phyloP scores from a whole-genome alignment of 2,888 invertebrate genomes.

The Rhingia campestris region DNA sequence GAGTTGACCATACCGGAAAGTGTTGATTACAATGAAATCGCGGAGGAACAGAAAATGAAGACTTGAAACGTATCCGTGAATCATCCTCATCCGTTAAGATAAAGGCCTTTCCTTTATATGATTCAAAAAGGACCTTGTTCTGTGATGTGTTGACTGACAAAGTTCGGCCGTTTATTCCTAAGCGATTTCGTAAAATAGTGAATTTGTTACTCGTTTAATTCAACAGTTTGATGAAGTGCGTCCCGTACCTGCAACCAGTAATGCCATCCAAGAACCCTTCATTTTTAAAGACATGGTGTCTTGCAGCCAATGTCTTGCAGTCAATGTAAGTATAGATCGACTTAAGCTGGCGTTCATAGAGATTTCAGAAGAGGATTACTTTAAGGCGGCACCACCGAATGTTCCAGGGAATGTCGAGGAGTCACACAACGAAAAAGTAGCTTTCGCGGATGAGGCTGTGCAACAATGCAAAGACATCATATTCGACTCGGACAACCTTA shows the following conservation, averaged over 20 bases:
- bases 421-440: neutral
- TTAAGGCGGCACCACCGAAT: neutral
- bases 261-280: neutral
- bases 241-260: neutral
- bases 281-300: neutral
- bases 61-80: too few relatives aligned
- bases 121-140: too few relatives aligned
- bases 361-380: neutral
- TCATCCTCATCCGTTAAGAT: too few relatives aligned
- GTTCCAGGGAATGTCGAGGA: neutral
- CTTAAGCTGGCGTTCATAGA: neutral
- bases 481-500: neutral
- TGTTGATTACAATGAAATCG: neutral
- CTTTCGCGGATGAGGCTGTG: neutral
- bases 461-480: neutral
- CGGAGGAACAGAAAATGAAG: too few relatives aligned
- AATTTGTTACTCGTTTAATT: neutral
- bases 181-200: neutral
- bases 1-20: neutral
- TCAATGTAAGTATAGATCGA: too few relatives aligned
- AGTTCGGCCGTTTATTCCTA: neutral
- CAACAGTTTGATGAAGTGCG: neutral
- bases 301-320: too few relatives aligned
- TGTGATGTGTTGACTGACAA: neutral
- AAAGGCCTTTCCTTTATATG: too few relatives aligned